A percentile compares a stretch with the other conserved stretches of the same genome.
Evolutionary conservation across 2,797 vertebrate genomes (phyloP).

Genomic region (Anguilla pacifica): DNA sequence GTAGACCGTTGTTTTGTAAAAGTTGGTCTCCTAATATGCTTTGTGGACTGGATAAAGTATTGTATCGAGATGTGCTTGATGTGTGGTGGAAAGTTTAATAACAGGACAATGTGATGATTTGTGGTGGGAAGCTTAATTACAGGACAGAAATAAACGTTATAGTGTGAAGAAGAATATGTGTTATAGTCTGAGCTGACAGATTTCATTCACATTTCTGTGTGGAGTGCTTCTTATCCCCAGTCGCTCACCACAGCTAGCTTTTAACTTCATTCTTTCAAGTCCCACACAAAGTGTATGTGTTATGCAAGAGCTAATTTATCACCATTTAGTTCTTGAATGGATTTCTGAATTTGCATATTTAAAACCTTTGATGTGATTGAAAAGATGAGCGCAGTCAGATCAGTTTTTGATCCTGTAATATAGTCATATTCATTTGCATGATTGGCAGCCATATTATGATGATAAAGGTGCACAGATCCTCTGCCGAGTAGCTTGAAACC

Average conservation of each 20-base stretch:
- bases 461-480: background rate
- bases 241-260: background rate
- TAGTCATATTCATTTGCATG: background rate
- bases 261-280: background rate
- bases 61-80: background rate
- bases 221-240: background rate
- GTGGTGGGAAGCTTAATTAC: background rate
- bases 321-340: background rate
- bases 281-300: background rate
- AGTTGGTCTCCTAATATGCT: background rate
- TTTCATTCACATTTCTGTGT: background rate
- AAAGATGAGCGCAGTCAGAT: background rate
- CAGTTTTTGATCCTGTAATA: background rate
- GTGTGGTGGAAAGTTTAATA: background rate
- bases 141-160: background rate
- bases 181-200: background rate
- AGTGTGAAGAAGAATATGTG: background rate
- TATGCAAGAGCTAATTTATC: background rate
- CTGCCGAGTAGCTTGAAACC: background rate
- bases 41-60: background rate
- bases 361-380: background rate
- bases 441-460: background rate
- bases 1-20: background rate
- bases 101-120: background rate
- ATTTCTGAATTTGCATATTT: background rate